Conservation (phyloP, 2,113 vertebrate genomes). For the Gracilinanus agilis region DNA sequence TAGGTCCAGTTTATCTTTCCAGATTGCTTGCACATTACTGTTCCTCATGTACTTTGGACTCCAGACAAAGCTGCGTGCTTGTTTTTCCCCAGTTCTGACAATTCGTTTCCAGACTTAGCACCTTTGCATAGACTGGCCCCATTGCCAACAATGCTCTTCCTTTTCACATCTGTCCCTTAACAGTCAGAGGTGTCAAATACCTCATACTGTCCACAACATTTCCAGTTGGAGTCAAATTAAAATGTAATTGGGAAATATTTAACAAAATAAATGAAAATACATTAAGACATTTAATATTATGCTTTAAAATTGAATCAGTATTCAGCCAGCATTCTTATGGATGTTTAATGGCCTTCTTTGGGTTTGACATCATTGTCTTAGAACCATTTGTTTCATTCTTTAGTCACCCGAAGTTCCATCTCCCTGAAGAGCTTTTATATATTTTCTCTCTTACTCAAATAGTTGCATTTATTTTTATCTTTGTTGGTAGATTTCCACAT, state of each 20-base stretch:
- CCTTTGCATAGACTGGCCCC: not conserved
- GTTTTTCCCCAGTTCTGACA: not conserved
- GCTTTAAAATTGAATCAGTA: not conserved
- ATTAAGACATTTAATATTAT: no score
- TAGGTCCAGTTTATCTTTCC: not conserved
- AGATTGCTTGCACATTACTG: not conserved
- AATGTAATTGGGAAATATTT: not conserved
- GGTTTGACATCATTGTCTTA: not conserved
- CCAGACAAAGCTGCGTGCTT: not conserved
- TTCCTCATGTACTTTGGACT: not conserved
- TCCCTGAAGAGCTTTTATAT: not conserved
- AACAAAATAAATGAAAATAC: not conserved
- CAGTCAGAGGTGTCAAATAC: not conserved
- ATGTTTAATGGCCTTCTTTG: not conserved
- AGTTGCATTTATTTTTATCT: not conserved
- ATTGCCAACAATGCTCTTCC: not conserved
- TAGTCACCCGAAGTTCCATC: not conserved
- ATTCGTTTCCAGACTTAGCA: not conserved
- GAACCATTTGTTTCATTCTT: not conserved
- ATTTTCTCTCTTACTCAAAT: not conserved
- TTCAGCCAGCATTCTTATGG: not conserved
- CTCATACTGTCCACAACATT: not conserved
- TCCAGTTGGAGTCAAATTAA: not conserved
- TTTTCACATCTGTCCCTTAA: not conserved
- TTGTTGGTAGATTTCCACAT: not conserved